Conservation (phyloP, 1,140 invertebrate genomes). For the Adoxophyes honmai region DNA sequence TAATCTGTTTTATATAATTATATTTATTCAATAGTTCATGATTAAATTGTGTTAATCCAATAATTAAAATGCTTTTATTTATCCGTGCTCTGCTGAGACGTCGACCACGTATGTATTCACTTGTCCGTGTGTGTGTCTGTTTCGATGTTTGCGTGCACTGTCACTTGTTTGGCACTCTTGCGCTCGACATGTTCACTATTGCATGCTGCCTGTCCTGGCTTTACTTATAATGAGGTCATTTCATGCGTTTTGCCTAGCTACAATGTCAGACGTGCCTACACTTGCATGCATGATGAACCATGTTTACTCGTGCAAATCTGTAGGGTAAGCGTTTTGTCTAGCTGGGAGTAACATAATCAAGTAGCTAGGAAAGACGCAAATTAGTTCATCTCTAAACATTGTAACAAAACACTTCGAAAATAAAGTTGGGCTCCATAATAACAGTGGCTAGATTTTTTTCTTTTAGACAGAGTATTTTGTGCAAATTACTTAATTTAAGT, state of each 20-base stretch:
- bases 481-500: no score
- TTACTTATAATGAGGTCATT: neutral
- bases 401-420: no score
- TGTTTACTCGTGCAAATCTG: no score
- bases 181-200: slow-evolving; percentile 54
- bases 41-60: slow-evolving; percentile 76
- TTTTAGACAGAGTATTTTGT: no score
- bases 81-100: slow-evolving; percentile 74
- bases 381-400: no score
- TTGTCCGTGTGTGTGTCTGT: slow-evolving; percentile 74
- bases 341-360: no score
- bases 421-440: no score
- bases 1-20: slow-evolving; percentile 74
- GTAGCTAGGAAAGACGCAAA: no score
- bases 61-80: slow-evolving; percentile 76
- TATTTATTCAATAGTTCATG: slow-evolving; percentile 73
- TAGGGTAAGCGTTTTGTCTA: no score
- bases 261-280: no score
- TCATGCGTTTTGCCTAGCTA: neutral
- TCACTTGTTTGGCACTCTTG: slow-evolving; percentile 61
- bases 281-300: no score
- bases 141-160: slow-evolving; percentile 73
- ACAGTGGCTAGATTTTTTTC: no score
- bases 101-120: slow-evolving; percentile 75
- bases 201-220: slow-evolving; percentile 58